These are phyloP conservation scores for Marasmarcha lunaedactyla DNA, from an alignment of 2,888 invertebrate genomes.

Conservation along the genomic window DNA sequence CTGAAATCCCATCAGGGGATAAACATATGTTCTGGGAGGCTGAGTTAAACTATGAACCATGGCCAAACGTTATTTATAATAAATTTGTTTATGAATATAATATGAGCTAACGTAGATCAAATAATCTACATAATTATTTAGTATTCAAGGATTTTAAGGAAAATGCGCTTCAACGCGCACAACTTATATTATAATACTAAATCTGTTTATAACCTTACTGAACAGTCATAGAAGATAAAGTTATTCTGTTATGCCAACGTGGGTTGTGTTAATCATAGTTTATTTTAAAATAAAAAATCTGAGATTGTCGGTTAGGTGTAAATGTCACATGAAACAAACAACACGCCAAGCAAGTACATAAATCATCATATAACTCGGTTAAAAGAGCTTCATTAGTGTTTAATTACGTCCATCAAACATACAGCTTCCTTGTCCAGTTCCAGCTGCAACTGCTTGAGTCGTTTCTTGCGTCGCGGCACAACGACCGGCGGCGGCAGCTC, in stretches of 20 bases:
- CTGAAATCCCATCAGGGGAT: conserved; percentile 25
- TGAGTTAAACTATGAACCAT: too few species aligned
- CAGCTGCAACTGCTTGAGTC: conserved; percentile 49
- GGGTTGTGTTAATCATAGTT: not conserved
- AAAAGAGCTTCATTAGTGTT: too few species aligned
- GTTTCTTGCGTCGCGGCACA: conserved; percentile 56
- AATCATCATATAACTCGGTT: not conserved
- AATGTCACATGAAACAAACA: not conserved
- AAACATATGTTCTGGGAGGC: too few species aligned
- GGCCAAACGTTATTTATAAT: too few species aligned
- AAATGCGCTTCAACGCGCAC: too few species aligned
- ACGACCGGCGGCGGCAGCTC: conserved; percentile 53
- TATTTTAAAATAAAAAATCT: not conserved
- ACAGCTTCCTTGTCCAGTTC: conserved; percentile 24
- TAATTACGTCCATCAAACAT: conserved; percentile 6
- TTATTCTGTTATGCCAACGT: not conserved
- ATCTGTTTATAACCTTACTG: too few species aligned
- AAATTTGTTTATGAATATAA: too few species aligned
- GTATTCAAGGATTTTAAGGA: conserved; percentile 1
- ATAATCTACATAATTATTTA: conserved; percentile 1
- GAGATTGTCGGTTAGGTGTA: not conserved
- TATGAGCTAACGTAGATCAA: not conserved
- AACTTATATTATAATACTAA: too few species aligned
- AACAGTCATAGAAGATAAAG: too few species aligned
- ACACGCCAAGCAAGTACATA: not conserved